Conservation (phyloP, 2,888 invertebrate species). For the Achlya flavicornis region DNA sequence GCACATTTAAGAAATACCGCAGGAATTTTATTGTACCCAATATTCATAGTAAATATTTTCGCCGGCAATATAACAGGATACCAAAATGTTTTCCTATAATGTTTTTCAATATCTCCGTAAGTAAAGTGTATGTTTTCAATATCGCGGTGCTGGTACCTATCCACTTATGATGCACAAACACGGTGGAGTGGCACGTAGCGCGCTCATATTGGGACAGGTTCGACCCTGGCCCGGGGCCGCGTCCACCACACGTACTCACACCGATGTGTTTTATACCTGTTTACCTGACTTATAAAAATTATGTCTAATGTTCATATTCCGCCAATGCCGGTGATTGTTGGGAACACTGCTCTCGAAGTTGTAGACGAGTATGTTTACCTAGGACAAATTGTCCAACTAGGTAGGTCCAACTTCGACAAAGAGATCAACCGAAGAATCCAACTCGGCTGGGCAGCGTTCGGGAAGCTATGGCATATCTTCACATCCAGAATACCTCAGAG, state of each 20-base stretch:
- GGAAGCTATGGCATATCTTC: too few relatives aligned
- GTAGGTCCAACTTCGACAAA: too few relatives aligned
- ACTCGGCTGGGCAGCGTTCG: too few relatives aligned
- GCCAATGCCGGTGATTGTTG: too few relatives aligned
- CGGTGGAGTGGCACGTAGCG: background rate
- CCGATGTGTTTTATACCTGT: background rate
- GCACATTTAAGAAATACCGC: background rate
- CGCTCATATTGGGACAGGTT: background rate
- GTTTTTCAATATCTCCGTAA: background rate
- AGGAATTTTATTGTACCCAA: background rate
- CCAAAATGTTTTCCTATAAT: background rate
- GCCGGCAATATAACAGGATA: background rate
- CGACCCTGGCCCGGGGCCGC: background rate
- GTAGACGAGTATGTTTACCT: too few relatives aligned
- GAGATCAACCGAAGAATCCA: too few relatives aligned
- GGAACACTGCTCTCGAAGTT: too few relatives aligned
- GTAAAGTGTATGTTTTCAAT: background rate
- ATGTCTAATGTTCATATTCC: too few relatives aligned
- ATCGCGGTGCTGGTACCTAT: background rate
- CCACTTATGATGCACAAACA: slow-evolving; percentile 6
- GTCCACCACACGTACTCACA: background rate
- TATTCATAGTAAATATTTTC: slow-evolving; percentile 1
- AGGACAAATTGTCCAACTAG: too few relatives aligned
- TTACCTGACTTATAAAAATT: too few relatives aligned
- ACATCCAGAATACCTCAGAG: too few relatives aligned